Evolutionary conservation across 2,888 invertebrate genomes (phyloP).

Genomic region (Aleiodes leptofemur): DNA sequence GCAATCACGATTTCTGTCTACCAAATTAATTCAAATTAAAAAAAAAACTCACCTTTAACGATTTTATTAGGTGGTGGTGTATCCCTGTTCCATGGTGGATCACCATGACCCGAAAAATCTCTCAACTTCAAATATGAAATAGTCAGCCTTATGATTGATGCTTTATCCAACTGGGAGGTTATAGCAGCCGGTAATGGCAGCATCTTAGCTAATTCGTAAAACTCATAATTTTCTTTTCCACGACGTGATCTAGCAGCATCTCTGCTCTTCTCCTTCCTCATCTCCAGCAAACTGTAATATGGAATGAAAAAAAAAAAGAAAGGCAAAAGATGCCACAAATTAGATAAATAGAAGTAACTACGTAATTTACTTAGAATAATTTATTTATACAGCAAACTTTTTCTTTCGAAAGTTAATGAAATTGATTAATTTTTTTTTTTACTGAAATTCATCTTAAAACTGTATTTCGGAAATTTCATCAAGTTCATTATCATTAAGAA

Average conservation of each 20-base stretch:
- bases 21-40: too few species aligned
- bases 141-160: constrained; percentile 96
- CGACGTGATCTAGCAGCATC: constrained; percentile 94
- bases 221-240: constrained; percentile 97
- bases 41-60: constrained; percentile 83
- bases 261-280: constrained; percentile 94
- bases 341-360: not conserved
- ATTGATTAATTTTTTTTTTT: too few species aligned
- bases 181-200: constrained; percentile 93
- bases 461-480: too few species aligned
- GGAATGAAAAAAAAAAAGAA: constrained; percentile 9
- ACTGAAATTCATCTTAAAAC: too few species aligned
- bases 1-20: too few species aligned
- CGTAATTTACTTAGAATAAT: not conserved
- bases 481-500: too few species aligned
- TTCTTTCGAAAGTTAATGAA: too few species aligned
- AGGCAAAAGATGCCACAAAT: not conserved
- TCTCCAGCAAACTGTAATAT: constrained; percentile 90
- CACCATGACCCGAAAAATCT: constrained; percentile 96
- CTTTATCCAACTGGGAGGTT: constrained; percentile 95
- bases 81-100: constrained; percentile 96
- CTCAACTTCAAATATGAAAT: constrained; percentile 96
- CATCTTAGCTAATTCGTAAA: constrained; percentile 97
- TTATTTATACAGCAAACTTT: not conserved
- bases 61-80: constrained; percentile 86